Evolutionary conservation across 37 sponge, comb jelly and placozoan species (phyloP).

Genomic region (Eunapius fragilis): DNA sequence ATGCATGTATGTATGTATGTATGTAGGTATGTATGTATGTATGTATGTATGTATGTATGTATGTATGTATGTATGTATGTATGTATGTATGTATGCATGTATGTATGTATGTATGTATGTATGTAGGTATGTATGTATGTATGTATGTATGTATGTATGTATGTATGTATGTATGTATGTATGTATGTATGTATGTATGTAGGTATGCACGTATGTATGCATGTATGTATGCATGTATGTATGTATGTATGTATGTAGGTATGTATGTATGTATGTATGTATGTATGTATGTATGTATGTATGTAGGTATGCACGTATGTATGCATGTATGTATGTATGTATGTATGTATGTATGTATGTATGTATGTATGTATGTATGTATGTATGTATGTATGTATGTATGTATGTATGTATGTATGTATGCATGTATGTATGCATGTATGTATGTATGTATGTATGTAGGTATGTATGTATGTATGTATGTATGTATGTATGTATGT

Average conservation of each 20-base stretch:
- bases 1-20: not conserved
- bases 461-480: not conserved
- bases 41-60: not conserved
- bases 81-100: not conserved
- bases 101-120: not conserved
- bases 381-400: not conserved
- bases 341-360: not conserved
- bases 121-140: not conserved
- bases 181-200: not conserved
- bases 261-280: not conserved
- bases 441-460: not conserved
- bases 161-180: not conserved
- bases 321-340: not conserved
- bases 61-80: not conserved
- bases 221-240: not conserved
- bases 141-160: not conserved
- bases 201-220: not conserved
- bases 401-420: not conserved
- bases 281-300: not conserved
- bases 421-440: not conserved
- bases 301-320: not conserved
- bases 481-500: not conserved
- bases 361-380: not conserved
- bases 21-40: not conserved
- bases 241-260: not conserved